These are phyloP conservation scores for Oryzaephilus surinamensis DNA, from an alignment of 1,140 invertebrate genomes.

Conservation along the genomic window DNA sequence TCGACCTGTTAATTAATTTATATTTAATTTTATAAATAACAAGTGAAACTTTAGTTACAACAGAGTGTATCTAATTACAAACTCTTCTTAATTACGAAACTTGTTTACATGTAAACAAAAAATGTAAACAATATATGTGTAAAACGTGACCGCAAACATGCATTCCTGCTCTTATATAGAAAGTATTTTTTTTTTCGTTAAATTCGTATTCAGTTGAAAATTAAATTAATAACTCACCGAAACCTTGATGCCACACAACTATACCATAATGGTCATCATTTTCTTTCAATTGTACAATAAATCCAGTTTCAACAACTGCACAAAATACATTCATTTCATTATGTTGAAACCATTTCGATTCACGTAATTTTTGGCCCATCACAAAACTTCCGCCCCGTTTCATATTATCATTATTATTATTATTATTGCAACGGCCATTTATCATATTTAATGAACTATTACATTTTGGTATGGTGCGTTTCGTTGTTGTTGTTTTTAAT, in stretches of 20 bases:
- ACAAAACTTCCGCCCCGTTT: conserved; percentile 49
- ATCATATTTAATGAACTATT: conserved; percentile 23
- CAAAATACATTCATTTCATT: conserved; percentile 54
- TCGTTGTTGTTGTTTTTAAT: neutral
- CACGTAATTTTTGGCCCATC: conserved; percentile 52
- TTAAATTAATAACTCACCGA: conserved; percentile 41
- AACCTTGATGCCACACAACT: conserved; percentile 52
- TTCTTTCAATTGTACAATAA: conserved; percentile 50
- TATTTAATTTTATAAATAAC: neutral
- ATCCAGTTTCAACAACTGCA: conserved; percentile 55
- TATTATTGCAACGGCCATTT: conserved; percentile 40
- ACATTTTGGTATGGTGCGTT: neutral
- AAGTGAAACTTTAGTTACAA: neutral
- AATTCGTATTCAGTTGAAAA: neutral
- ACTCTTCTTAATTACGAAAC: too few species aligned
- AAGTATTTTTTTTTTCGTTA: too few species aligned
- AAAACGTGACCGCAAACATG: too few species aligned
- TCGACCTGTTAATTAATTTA: too few species aligned
- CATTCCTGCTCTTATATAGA: too few species aligned
- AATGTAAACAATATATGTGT: too few species aligned
- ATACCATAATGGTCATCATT: conserved; percentile 45
- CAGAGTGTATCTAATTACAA: too few species aligned
- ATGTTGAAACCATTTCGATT: conserved; percentile 57
- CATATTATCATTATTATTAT: conserved; percentile 23
- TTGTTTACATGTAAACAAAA: too few species aligned